These are phyloP conservation scores for Gisinianus flammeolus DNA, from an alignment of 2,888 invertebrate genomes.

Conservation along the genomic window DNA sequence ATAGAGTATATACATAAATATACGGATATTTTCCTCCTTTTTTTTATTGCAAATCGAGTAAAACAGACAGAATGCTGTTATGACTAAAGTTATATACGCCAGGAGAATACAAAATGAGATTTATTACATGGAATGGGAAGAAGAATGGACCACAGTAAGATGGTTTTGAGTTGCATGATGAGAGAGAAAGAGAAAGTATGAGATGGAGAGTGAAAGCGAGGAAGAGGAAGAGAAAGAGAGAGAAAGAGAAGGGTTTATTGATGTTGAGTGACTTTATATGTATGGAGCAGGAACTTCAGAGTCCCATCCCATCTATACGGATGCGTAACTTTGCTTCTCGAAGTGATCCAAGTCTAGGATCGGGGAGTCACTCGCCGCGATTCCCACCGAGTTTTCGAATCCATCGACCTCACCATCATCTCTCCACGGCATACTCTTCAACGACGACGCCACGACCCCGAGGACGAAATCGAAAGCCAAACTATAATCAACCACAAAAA, in stretches of 20 bases:
- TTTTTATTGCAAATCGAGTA: too few relatives aligned
- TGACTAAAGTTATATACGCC: too few relatives aligned
- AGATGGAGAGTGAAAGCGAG: background rate
- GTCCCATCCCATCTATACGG: conserved; percentile 80
- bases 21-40: too few relatives aligned
- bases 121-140: too few relatives aligned
- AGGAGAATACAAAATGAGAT: too few relatives aligned
- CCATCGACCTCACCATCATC: conserved; percentile 65
- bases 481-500: conserved; percentile 57
- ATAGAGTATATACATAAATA: too few relatives aligned
- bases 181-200: conserved; percentile 19
- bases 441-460: conserved; percentile 59
- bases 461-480: conserved; percentile 26
- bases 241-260: conserved; percentile 9
- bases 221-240: conserved; percentile 1
- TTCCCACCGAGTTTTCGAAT: conserved; percentile 80
- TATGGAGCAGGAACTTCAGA: conserved; percentile 77
- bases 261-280: conserved; percentile 37
- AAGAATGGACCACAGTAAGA: too few relatives aligned
- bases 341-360: conserved; percentile 56
- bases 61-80: too few relatives aligned
- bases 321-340: conserved; percentile 64
- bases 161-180: background rate
- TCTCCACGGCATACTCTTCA: conserved; percentile 66
- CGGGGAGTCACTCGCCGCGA: conserved; percentile 64